Evolutionary conservation across 2,113 vertebrate genomes (phyloP), one percentile per base, ranked within the genome.

Genomic region (Delphinus delphis): DNA sequence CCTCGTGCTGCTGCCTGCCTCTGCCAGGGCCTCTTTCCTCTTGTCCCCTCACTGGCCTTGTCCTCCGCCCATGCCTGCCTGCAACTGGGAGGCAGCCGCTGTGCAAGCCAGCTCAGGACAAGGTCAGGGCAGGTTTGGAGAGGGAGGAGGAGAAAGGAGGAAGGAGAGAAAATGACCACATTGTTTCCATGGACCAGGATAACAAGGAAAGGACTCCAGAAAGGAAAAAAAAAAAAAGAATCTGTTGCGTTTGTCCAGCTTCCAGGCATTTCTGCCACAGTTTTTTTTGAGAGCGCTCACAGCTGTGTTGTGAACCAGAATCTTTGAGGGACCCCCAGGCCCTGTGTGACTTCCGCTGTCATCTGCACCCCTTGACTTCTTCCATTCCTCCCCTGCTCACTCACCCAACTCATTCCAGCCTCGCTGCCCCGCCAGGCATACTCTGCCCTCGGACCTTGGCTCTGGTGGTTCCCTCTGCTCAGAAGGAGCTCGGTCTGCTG

Each of bases 51-150:
- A 6, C 86, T 96, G 96, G 97, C 97, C 93, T 97, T 97, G 96
- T 97, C 96, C 96, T 97, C 82, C 5, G 33, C 53, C 44, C 63
- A 36, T 83, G 70, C 36, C 65, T 88, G 94, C 76, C 86, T 94
- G 95, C 88, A 88, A 36, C 60, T 7, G 7, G 88, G 93, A 97
- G 89, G 79, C 38, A 18, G 96, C 82, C 86, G 25, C 82, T 76
- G 73, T 86, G 71, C 50, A 90, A 97, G 97, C 83, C 89, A 93
- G 96, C 92, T 90, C 60, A 38, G 95, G 96, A 97, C 96, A 98
- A 96, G 97, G 97, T 97, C 97, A 97, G 97, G 96, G 87, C 88
- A 96, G 90, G 58, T 80, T 93, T 92, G 44, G 71, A 89, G 73
- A 81, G 77, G 60, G 60, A 73, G 74, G 53, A 41, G 38, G 58